These are phyloP conservation scores for Enteromius anoplus DNA, from an alignment of 2,797 vertebrate genomes.

Conservation along the genomic window DNA sequence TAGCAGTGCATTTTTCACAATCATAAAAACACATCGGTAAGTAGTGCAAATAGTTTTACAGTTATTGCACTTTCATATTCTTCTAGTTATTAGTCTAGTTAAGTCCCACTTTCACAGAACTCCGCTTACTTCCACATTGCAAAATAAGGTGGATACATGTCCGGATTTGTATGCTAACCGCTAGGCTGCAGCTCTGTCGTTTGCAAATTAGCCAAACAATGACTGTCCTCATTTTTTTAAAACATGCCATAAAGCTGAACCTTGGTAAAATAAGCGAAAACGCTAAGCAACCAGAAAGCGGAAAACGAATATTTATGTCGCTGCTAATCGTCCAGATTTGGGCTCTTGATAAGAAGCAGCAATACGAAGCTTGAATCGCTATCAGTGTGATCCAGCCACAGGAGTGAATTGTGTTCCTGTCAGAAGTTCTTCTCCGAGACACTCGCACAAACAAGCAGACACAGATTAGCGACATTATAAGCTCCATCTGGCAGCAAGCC, in stretches of 20 bases:
- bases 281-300: constrained; percentile 31
- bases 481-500: constrained; percentile 55
- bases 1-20: background rate
- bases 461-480: constrained; percentile 65
- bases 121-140: background rate
- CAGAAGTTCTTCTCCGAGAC: constrained; percentile 60
- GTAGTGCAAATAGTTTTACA: background rate
- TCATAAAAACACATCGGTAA: background rate
- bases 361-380: constrained; percentile 44
- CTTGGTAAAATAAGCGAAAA: background rate
- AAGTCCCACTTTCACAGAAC: background rate
- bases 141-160: background rate
- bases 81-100: background rate
- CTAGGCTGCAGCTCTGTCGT: background rate
- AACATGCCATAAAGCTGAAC: background rate
- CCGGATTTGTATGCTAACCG: background rate
- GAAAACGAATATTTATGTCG: constrained; percentile 48
- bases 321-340: constrained; percentile 56
- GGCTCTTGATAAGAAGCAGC: constrained; percentile 45
- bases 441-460: constrained; percentile 66
- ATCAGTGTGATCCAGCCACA: constrained; percentile 52
- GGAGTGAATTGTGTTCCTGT: constrained; percentile 61
- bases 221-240: background rate
- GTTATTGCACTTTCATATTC: background rate
- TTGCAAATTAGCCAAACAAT: constrained; percentile 19